Evolutionary conservation across 2,113 vertebrate genomes (phyloP), one percentile per base, ranked within the genome.

Genomic region (Excalfactoria chinensis): DNA sequence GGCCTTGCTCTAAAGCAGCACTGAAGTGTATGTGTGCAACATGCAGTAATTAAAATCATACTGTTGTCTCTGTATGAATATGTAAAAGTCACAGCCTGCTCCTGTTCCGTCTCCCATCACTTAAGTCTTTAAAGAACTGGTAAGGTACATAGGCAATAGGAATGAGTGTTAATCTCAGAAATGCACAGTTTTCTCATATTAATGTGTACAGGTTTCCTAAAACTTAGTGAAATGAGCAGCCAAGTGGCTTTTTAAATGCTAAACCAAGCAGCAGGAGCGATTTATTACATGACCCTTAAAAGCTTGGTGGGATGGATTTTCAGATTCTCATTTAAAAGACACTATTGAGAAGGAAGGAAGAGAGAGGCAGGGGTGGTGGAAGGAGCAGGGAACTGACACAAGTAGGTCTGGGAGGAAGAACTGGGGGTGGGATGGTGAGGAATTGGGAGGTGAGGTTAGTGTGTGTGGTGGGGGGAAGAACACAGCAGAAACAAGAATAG

Each of bases 71-170:
- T 70, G 28, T 34, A 41, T 68, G 59, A 78, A 35, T 30, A 18
- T 18, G 9, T 1, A 51, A 40, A 44, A 76, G 43, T 66, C 13
- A 13, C 56, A 75, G 4, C 0, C 2, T 66, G 59, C 48, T 49
- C n/a, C n/a, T 58, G 30, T 69, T 69, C 75, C 46, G 34, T 64
- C 63, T 83, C 30, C 4, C 4, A 7, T 35, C 30, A 7, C 4
- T 0, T 13, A 18, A 34, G 20, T 59, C 51, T 28, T 7, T 1
- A 4, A 67, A 37, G 58, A 84, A 25, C 58, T 69, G 23, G 8
- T n/a, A 7, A 2, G 6, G 18, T 2, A 0, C 23, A 1, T 34
- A 49, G 4, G 44, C 56, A 15, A 18, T 4, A 2, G 7, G 37
- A 46, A 18, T 8, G 44, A 25, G 13, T 11, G 60, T 63, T 70